These are phyloP conservation scores for Vannuccia rotundouncinata DNA, from an alignment of 2,888 invertebrate species.

Conservation along the genomic window DNA sequence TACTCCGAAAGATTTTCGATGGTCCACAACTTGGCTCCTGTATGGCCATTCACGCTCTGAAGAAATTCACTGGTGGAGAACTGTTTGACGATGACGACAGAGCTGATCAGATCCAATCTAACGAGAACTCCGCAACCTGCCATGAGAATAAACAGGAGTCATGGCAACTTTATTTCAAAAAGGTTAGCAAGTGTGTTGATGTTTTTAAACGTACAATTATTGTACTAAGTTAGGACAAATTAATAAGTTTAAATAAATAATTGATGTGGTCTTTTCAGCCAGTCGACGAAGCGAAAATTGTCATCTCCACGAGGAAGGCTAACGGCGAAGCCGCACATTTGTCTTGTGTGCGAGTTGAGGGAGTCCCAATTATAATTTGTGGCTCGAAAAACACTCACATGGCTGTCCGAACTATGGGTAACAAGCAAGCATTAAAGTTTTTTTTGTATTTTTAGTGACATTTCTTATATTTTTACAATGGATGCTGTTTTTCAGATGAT, in stretches of 20 bases:
- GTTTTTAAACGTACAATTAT: not conserved
- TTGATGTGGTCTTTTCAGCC: conserved; percentile 43
- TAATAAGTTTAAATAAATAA: not conserved
- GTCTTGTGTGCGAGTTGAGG: conserved; percentile 50
- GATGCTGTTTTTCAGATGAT: not conserved
- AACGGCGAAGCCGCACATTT: conserved; percentile 59
- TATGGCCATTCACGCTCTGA: conserved; percentile 55
- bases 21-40: conserved; percentile 43
- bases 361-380: conserved; percentile 49
- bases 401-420: conserved; percentile 51
- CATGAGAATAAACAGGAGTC: conserved; percentile 44
- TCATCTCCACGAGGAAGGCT: conserved; percentile 52
- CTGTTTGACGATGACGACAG: conserved; percentile 58
- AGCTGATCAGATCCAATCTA: conserved; percentile 43
- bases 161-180: conserved; percentile 56
- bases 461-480: not conserved
- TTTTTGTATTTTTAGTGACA: not conserved
- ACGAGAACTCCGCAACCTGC: not conserved
- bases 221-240: not conserved
- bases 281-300: conserved; percentile 44
- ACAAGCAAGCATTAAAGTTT: conserved; percentile 29
- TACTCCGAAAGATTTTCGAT: conserved; percentile 43
- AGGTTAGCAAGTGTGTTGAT: not conserved
- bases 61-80: conserved; percentile 58
- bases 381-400: conserved; percentile 59